These are phyloP conservation scores for Brachionus asplanchnoidis DNA, from an alignment of 1,140 invertebrate species.

Conservation along the genomic window DNA sequence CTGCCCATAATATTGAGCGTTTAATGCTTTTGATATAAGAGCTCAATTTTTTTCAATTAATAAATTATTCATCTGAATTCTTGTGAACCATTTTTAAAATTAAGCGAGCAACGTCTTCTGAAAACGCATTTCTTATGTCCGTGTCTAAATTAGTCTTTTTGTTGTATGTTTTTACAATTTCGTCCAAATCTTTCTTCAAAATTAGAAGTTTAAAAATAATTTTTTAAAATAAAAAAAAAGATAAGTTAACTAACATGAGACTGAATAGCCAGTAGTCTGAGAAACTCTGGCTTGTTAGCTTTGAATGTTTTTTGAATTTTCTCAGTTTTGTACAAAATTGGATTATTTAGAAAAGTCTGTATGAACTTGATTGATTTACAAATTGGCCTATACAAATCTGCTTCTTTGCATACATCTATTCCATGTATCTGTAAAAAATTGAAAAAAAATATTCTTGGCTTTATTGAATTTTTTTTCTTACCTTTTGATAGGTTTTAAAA, in stretches of 20 bases:
- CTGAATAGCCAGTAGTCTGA: constrained; percentile 23
- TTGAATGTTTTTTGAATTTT: constrained; percentile 40
- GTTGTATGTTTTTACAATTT: not conserved
- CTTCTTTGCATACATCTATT: not conserved
- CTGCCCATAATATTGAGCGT: not conserved
- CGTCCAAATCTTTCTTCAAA: not conserved
- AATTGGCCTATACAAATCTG: not conserved
- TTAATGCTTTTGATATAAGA: not conserved
- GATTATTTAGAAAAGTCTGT: not conserved
- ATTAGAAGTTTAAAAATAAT: not conserved
- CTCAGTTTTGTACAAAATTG: constrained; percentile 11
- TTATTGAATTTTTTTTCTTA: not conserved
- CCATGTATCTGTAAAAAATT: constrained; percentile 4
- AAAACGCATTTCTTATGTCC: not conserved
- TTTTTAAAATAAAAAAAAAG: not conserved
- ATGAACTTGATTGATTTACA: constrained; percentile 33
- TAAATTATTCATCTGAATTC: not conserved
- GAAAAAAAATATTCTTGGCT: not conserved
- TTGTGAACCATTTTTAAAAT: constrained; percentile 38
- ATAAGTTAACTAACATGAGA: not conserved
- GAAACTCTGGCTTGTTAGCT: constrained; percentile 19
- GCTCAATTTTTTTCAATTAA: not conserved
- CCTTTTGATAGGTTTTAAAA: not conserved
- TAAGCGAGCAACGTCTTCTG: not conserved
- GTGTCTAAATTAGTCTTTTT: not conserved